These are phyloP conservation scores for Campopleginae sp. DNA, from an alignment of 2,888 invertebrate species.

Conservation along the genomic window DNA sequence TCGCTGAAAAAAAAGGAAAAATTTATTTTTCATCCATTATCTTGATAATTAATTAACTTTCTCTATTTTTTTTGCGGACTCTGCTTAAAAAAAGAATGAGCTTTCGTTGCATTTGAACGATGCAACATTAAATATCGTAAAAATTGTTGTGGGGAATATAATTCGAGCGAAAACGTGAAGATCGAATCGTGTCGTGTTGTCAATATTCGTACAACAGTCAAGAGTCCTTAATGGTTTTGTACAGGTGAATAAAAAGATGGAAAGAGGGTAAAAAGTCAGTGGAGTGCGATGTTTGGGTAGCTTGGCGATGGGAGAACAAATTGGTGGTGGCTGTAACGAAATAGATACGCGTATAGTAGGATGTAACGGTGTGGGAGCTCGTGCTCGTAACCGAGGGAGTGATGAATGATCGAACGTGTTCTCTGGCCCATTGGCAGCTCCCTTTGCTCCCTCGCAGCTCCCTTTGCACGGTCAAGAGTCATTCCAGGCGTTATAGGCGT, in stretches of 20 bases:
- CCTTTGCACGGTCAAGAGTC: conserved; percentile 53
- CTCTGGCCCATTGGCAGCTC: conserved; percentile 38
- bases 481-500: conserved; percentile 50
- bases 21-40: too few species aligned
- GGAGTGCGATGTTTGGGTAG: conserved; percentile 41
- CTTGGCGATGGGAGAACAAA: conserved; percentile 52
- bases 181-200: not conserved
- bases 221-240: not conserved
- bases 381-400: conserved; percentile 56
- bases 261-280: conserved; percentile 27
- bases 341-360: not conserved
- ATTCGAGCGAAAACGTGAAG: not conserved
- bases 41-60: too few species aligned
- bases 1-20: too few species aligned
- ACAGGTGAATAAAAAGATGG: conserved; percentile 21
- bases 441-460: conserved; percentile 35
- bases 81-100: too few species aligned
- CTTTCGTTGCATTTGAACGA: too few species aligned
- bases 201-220: not conserved
- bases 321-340: conserved; percentile 52
- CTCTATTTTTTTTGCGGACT: too few species aligned
- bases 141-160: not conserved
- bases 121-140: too few species aligned
- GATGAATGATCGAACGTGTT: conserved; percentile 68
- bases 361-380: conserved; percentile 13